Evolutionary conservation across 2,113 vertebrate species (phyloP).

Genomic region (Ivindomyrus marchei): DNA sequence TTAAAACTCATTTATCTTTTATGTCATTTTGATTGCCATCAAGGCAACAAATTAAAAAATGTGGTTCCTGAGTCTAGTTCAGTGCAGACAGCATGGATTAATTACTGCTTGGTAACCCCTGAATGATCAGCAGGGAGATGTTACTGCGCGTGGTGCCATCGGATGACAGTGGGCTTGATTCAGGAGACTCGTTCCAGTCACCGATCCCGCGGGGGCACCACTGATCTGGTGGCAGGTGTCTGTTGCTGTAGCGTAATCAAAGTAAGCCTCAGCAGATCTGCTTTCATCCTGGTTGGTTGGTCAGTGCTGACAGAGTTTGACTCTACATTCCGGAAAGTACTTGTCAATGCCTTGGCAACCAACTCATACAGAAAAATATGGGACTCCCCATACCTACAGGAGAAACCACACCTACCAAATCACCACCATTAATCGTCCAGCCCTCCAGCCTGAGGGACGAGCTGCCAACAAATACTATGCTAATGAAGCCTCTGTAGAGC

Average conservation of each 20-base stretch:
- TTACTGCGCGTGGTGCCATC: neutral
- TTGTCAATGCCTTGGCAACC: neutral
- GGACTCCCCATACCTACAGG: neutral
- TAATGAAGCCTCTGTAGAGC: neutral
- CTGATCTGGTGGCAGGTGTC: slow-evolving; percentile 33
- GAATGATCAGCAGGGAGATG: neutral
- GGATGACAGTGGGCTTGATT: neutral
- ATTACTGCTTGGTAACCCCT: neutral
- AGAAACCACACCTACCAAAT: neutral
- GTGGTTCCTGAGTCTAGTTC: neutral
- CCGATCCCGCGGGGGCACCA: neutral
- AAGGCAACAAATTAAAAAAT: neutral
- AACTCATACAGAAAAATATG: neutral
- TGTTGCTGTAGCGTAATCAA: slow-evolving; percentile 18
- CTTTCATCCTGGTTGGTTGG: slow-evolving; percentile 25
- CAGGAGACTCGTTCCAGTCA: neutral
- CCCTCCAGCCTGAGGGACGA: neutral
- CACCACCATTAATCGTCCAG: neutral
- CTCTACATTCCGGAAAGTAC: slow-evolving; percentile 16
- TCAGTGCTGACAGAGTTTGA: slow-evolving; percentile 14
- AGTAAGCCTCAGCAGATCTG: slow-evolving; percentile 3
- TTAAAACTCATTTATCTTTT: neutral
- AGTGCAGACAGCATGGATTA: neutral
- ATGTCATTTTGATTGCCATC: neutral
- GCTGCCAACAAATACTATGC: neutral